phyloP scores from a whole-genome alignment of 1,140 invertebrate species.

The Odontomachus brunneus region DNA sequence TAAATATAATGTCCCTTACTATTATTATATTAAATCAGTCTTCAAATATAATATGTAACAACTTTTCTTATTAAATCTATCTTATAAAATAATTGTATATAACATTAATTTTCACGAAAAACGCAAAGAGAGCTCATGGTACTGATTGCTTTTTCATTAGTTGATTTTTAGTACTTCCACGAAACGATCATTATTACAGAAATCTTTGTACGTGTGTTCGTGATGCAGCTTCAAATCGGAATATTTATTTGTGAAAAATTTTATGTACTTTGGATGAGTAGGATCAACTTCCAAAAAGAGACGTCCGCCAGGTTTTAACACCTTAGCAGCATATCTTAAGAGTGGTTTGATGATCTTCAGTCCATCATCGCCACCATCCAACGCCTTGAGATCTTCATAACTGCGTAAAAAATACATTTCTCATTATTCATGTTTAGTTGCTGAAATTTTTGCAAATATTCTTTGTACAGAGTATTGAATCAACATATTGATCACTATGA shows the following conservation, averaged over 20 bases:
- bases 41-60: background rate
- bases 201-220: constrained; percentile 86
- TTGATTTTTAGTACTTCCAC: constrained; percentile 85
- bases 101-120: background rate
- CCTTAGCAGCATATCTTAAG: constrained; percentile 84
- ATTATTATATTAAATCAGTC: too few species aligned
- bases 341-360: constrained; percentile 86
- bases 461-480: too few species aligned
- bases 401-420: constrained; percentile 77
- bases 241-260: constrained; percentile 84
- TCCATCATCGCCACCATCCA: constrained; percentile 88
- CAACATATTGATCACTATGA: too few species aligned
- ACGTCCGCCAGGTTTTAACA: constrained; percentile 84
- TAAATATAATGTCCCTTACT: constrained; percentile 11
- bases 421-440: constrained; percentile 18
- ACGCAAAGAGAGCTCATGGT: background rate
- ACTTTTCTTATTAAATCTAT: constrained; percentile 10
- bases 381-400: constrained; percentile 88
- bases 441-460: background rate
- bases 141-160: constrained; percentile 46
- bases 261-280: constrained; percentile 85
- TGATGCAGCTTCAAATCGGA: constrained; percentile 82
- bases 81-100: constrained; percentile 24
- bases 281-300: constrained; percentile 88
- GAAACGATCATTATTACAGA: constrained; percentile 87